These are phyloP conservation scores for Pollenia amentaria DNA, from an alignment of 2,888 invertebrate genomes.

Conservation along the genomic window DNA sequence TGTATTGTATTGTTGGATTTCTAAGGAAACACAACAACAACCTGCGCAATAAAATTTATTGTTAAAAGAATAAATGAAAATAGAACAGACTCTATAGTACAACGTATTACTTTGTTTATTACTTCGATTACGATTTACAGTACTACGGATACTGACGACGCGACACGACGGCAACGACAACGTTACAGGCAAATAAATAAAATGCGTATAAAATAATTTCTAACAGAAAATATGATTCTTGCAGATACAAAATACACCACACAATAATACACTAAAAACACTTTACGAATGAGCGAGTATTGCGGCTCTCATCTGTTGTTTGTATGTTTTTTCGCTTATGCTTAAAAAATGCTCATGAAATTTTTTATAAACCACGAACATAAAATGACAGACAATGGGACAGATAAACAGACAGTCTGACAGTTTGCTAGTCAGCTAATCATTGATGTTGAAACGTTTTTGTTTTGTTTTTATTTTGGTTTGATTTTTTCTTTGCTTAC, in stretches of 20 bases:
- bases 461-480: slow-evolving; percentile 6
- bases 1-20: slow-evolving; percentile 30
- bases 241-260: slow-evolving; percentile 10
- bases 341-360: slow-evolving; percentile 51
- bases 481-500: slow-evolving; percentile 22
- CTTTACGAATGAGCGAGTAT: slow-evolving; percentile 3
- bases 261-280: slow-evolving; percentile 7
- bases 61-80: slow-evolving; percentile 16
- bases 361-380: slow-evolving; percentile 45
- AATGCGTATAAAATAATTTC: slow-evolving; percentile 29
- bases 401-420: neutral
- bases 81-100: slow-evolving; percentile 21
- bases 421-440: neutral
- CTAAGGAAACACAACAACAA: slow-evolving; percentile 61
- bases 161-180: neutral
- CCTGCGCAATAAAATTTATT: slow-evolving; percentile 61
- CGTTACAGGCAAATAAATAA: slow-evolving; percentile 10
- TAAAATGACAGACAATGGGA: neutral
- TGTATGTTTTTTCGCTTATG: slow-evolving; percentile 41
- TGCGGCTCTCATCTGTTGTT: neutral
- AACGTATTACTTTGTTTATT: neutral
- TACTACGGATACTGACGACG: neutral
- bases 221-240: slow-evolving; percentile 9
- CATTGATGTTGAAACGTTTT: neutral
- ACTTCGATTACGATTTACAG: neutral